Evolutionary conservation across 2,888 invertebrate genomes (phyloP).

Genomic region (Patella depressa): DNA sequence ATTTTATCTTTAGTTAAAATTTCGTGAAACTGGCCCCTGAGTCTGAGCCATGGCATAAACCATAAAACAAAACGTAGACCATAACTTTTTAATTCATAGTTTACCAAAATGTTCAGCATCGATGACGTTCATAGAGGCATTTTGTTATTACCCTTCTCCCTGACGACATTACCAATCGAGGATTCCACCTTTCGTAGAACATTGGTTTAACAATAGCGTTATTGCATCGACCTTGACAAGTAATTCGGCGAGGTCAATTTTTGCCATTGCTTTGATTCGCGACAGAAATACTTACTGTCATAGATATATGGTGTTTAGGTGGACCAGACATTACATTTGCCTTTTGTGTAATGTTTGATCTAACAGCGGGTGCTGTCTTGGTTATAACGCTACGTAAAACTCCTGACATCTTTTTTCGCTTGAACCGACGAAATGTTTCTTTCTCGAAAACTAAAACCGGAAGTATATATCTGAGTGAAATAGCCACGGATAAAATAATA

Average conservation of each 20-base stretch:
- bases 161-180: background rate
- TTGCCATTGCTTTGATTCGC: background rate
- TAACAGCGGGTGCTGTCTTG: constrained; percentile 26
- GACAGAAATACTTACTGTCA: constrained; percentile 32
- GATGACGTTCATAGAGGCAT: too few relatives aligned
- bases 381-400: constrained; percentile 26
- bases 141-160: background rate
- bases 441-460: background rate
- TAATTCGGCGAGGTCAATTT: background rate
- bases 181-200: background rate
- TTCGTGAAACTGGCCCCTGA: too few relatives aligned
- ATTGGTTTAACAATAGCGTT: background rate
- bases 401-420: constrained; percentile 29
- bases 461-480: too few relatives aligned
- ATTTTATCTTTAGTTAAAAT: too few relatives aligned
- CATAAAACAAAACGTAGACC: too few relatives aligned
- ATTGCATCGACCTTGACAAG: background rate
- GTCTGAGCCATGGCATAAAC: too few relatives aligned
- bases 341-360: constrained; percentile 27
- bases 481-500: too few relatives aligned
- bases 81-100: too few relatives aligned
- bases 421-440: background rate
- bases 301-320: constrained; percentile 39
- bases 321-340: constrained; percentile 45
- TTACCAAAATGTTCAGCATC: too few relatives aligned